Evolutionary conservation across 2,888 invertebrate genomes (phyloP), one percentile per base, ranked within the genome.

Genomic region (Leptopterna dolabrata): DNA sequence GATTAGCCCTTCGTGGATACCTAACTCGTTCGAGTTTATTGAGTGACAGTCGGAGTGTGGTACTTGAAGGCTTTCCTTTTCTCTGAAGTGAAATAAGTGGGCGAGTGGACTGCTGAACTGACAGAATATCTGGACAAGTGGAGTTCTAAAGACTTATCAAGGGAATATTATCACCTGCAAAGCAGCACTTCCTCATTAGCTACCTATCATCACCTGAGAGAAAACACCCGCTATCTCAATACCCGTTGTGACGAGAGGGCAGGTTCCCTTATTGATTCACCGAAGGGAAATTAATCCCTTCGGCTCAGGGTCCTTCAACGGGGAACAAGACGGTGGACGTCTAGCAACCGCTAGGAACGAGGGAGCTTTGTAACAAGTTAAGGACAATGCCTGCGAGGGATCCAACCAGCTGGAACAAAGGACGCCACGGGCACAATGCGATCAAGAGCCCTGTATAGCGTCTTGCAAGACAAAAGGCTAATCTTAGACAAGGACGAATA

Each of bases 401-500:
- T 30, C 63, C 63, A 24, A 29, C 13, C 55, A 36, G 27, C 47
- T 7, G 51, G 78, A 86, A 78, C 51, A 86, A 86, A 86, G 78
- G 36, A 14, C 51, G 30, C 29, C 51, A 30, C 29, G 30, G 55
- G 82, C 30, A 86, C 86, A 86, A 86, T 86, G 73, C 71, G 85
- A 85, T 85, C 73, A 71, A 83, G 85, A 71, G 85, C 24, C 76
- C 70, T 36, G 29, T 78, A 86, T 36, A 76, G 36, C 51, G 86
- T 86, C 86, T 86, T 86, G 47, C 45, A 78, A 86, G 78, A 76
- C 76, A 86, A 86, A 51, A 70, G 86, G 78, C 55, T 86, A 86
- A 86, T 86, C 86, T 86, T 78, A 78, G 86, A 86, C 78, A 55
- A 78, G 78, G 86, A 86, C 76, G 55, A 55, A 86, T 86, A 41